phyloP scores from a whole-genome alignment of 2,888 invertebrate species.

The Abrostola tripartita region DNA sequence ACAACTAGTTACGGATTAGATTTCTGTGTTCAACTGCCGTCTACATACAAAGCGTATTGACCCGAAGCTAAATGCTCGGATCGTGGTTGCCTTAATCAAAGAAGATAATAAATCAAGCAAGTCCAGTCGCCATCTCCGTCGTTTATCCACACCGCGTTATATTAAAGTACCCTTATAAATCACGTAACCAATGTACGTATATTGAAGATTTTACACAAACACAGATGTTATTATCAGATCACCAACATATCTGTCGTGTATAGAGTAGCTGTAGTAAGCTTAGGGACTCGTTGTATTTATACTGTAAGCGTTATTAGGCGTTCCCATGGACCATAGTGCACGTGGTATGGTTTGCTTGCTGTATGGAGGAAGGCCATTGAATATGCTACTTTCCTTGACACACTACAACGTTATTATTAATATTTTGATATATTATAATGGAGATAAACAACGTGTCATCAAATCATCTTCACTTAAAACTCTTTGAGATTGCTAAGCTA shows the following conservation, averaged over 20 bases:
- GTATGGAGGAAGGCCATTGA: slow-evolving; percentile 29
- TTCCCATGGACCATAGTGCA: slow-evolving; percentile 60
- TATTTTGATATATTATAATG: too few relatives aligned
- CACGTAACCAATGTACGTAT: slow-evolving; percentile 39
- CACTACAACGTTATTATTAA: too few relatives aligned
- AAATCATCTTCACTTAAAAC: too few relatives aligned
- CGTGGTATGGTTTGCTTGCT: slow-evolving; percentile 28
- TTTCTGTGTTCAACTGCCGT: too few relatives aligned
- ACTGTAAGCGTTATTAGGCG: slow-evolving; percentile 45
- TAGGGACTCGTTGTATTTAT: slow-evolving; percentile 57
- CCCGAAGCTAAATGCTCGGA: too few relatives aligned
- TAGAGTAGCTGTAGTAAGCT: slow-evolving; percentile 77
- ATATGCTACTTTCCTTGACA: slow-evolving; percentile 50
- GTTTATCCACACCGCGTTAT: slow-evolving; percentile 32
- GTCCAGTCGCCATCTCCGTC: slow-evolving; percentile 15
- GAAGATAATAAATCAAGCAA: not conserved
- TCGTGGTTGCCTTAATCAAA: too few relatives aligned
- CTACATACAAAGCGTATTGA: too few relatives aligned
- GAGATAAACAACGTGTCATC: too few relatives aligned
- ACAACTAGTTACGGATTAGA: too few relatives aligned
- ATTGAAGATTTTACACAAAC: slow-evolving; percentile 37
- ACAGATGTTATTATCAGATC: slow-evolving; percentile 42
- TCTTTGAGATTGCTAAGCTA: too few relatives aligned
- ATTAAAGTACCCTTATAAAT: slow-evolving; percentile 21
- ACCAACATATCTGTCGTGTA: slow-evolving; percentile 61